These are phyloP conservation scores for Bolinopsis microptera DNA, from an alignment of 37 sponge, comb jelly and placozoan genomes.

Conservation along the genomic window DNA sequence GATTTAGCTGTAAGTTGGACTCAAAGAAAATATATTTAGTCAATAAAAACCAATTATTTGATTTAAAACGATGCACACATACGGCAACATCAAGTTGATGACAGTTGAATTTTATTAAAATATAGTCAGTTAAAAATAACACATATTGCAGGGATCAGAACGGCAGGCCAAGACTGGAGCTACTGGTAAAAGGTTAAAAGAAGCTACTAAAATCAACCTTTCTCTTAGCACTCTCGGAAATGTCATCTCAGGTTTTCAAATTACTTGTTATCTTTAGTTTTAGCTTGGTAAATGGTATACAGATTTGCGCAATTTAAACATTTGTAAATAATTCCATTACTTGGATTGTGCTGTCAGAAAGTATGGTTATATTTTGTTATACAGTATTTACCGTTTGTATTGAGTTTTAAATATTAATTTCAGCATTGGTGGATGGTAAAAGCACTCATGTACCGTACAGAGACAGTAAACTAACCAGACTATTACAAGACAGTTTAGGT, in stretches of 20 bases:
- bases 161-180: slow-evolving; percentile 87
- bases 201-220: slow-evolving; percentile 93
- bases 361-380: too few relatives aligned
- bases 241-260: slow-evolving; percentile 77
- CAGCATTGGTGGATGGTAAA: slow-evolving; percentile 91
- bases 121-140: neutral
- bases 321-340: too few relatives aligned
- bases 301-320: too few relatives aligned
- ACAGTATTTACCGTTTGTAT: too few relatives aligned
- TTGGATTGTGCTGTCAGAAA: too few relatives aligned
- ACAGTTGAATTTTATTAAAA: neutral
- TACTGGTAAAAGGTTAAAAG: slow-evolving; percentile 78
- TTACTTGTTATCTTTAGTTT: too few relatives aligned
- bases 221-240: slow-evolving; percentile 92
- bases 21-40: neutral
- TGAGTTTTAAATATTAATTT: too few relatives aligned
- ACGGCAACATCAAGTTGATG: neutral
- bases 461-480: slow-evolving; percentile 90
- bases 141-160: slow-evolving; percentile 81
- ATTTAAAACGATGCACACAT: neutral
- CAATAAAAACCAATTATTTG: neutral
- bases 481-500: slow-evolving; percentile 97
- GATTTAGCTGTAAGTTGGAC: slow-evolving; percentile 84
- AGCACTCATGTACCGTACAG: slow-evolving; percentile 93
- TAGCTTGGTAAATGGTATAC: too few relatives aligned